Evolutionary conservation across 2,888 invertebrate genomes (phyloP).

Genomic region (Meteorus colon): DNA sequence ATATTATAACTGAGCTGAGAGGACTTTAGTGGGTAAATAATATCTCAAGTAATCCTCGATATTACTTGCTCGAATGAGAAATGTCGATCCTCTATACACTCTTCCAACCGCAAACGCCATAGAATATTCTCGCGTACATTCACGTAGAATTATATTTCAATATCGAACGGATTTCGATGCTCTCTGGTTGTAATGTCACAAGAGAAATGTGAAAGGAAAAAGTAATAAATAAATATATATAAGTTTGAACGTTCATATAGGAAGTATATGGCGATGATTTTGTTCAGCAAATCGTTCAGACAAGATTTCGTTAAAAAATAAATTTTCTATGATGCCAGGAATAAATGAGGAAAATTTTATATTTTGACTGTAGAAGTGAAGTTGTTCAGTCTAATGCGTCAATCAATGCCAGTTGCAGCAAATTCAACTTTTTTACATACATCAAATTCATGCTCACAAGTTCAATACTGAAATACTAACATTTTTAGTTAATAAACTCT

Average conservation of each 20-base stretch:
- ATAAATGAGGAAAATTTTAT: neutral
- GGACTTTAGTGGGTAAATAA: slow-evolving; percentile 32
- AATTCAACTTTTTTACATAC: neutral
- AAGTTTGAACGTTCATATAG: neutral
- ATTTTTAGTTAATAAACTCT: neutral
- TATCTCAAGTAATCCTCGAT: slow-evolving; percentile 35
- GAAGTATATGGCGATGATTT: neutral
- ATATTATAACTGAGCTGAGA: slow-evolving; percentile 2
- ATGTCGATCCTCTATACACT: slow-evolving; percentile 1
- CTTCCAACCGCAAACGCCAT: neutral
- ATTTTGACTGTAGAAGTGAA: too few relatives aligned
- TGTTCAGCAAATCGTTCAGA: neutral
- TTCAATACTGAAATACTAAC: neutral
- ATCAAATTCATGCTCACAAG: neutral
- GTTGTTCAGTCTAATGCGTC: neutral
- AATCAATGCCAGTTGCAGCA: neutral
- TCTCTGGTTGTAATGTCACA: neutral
- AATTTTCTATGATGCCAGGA: neutral
- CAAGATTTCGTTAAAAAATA: neutral
- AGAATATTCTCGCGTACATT: slow-evolving; percentile 11
- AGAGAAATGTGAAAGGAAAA: neutral
- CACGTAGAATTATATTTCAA: slow-evolving; percentile 43
- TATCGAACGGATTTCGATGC: slow-evolving; percentile 35
- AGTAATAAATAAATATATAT: slow-evolving; percentile 5
- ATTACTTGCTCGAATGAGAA: slow-evolving; percentile 35